Evolutionary conservation across 2,797 vertebrate species (phyloP).

Genomic region (Syndactyla subalaris): DNA sequence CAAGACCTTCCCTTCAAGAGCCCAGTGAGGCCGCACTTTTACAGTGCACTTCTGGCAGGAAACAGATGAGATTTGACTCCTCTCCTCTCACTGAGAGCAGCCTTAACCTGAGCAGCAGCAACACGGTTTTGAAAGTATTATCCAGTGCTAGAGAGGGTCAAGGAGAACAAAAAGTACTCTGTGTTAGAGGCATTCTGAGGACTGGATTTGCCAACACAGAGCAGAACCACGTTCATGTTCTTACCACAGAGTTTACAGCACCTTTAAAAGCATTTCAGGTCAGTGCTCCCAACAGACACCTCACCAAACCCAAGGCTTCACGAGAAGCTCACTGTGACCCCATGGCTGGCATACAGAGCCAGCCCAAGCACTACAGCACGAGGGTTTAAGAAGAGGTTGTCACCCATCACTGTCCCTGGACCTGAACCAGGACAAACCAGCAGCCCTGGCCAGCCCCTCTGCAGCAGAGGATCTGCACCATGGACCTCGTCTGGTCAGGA

Average conservation of each 20-base stretch:
- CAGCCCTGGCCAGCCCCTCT: not conserved
- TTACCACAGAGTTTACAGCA: not conserved
- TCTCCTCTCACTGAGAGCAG: not conserved
- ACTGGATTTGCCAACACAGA: not conserved
- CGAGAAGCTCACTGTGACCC: not conserved
- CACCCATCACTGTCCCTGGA: too few relatives aligned
- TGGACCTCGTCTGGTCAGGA: not conserved
- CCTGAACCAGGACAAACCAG: not conserved
- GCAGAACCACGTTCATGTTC: not conserved
- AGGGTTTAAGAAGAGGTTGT: rapidly evolving
- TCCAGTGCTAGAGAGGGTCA: rapidly evolving
- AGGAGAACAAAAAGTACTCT: not conserved
- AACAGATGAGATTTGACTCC: not conserved
- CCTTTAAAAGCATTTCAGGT: not conserved
- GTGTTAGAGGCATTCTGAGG: too few relatives aligned
- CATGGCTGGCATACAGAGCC: rapidly evolving
- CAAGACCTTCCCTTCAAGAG: rapidly evolving
- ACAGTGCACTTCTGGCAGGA: not conserved
- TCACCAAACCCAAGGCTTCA: rapidly evolving
- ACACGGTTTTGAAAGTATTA: rapidly evolving
- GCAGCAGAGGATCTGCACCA: not conserved
- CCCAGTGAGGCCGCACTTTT: not conserved
- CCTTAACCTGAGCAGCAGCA: not conserved
- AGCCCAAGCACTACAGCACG: rapidly evolving
- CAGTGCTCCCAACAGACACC: not conserved